Conservation (phyloP, 2,113 vertebrate genomes). For the Pseudopipra pipra region DNA sequence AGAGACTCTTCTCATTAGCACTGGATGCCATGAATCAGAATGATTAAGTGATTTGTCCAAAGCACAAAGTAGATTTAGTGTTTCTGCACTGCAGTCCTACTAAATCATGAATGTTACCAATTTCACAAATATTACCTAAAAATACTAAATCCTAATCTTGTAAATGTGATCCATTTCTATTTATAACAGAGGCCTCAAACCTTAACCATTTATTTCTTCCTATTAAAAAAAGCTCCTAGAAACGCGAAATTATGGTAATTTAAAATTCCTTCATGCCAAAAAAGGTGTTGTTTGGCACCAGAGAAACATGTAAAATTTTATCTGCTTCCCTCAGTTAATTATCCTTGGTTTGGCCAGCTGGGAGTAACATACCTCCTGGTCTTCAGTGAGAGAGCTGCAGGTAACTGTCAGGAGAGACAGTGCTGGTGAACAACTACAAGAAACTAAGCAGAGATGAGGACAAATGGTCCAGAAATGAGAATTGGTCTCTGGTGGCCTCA, state of each 20-base stretch:
- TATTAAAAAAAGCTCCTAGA: not conserved
- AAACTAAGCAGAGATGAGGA: not conserved
- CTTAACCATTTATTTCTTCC: not conserved
- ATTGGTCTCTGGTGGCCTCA: not conserved
- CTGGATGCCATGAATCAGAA: slow-evolving; percentile 13
- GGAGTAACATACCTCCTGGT: not conserved
- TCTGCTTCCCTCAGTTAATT: not conserved
- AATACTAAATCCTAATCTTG: not conserved
- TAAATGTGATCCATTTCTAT: not conserved
- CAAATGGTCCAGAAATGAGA: not conserved
- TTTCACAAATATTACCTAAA: not conserved
- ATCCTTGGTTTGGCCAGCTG: not conserved
- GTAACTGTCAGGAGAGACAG: not conserved
- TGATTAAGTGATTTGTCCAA: slow-evolving; percentile 23
- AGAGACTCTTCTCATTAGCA: not conserved
- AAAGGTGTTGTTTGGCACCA: not conserved
- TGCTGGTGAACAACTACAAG: not conserved
- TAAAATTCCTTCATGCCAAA: not conserved
- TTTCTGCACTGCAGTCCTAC: not conserved
- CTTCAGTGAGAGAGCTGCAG: not conserved
- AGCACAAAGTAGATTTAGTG: not conserved
- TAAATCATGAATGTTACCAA: not conserved
- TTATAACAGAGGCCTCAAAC: not conserved
- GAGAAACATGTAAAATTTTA: not conserved
- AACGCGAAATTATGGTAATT: not conserved